A percentile compares a stretch with the other conserved stretches of the same genome.
Evolutionary conservation across 2,888 invertebrate species (phyloP).

Genomic region (Nudaria mundana): DNA sequence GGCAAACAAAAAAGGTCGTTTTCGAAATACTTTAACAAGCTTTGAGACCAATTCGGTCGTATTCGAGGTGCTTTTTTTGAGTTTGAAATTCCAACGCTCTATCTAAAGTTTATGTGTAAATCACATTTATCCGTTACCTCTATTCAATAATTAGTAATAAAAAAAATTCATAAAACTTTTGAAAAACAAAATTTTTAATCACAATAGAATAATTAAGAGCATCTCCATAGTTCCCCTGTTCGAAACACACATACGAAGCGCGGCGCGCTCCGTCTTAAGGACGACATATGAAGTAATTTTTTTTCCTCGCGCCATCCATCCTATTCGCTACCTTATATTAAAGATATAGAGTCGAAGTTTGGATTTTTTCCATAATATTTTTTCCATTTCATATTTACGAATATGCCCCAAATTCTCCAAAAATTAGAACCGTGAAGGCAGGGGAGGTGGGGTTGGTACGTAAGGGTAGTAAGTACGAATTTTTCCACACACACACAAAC

Average conservation of each 20-base stretch:
- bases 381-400: slow-evolving; percentile 83
- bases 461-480: slow-evolving; percentile 54
- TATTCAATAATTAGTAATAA: background rate
- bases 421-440: slow-evolving; percentile 82
- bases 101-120: too few relatives aligned
- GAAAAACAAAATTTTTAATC: too few relatives aligned
- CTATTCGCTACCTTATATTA: slow-evolving; percentile 44
- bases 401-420: slow-evolving; percentile 82
- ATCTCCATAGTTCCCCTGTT: slow-evolving; percentile 47
- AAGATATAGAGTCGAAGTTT: slow-evolving; percentile 44
- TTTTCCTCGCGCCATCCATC: slow-evolving; percentile 60
- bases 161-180: too few relatives aligned
- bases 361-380: slow-evolving; percentile 70
- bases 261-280: slow-evolving; percentile 80
- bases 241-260: slow-evolving; percentile 77
- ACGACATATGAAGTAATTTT: slow-evolving; percentile 82
- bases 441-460: slow-evolving; percentile 48
- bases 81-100: too few relatives aligned
- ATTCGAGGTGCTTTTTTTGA: too few relatives aligned
- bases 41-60: too few relatives aligned
- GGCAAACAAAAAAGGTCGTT: too few relatives aligned
- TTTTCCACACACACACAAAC: slow-evolving; percentile 43
- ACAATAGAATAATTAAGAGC: slow-evolving; percentile 27
- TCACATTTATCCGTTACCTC: too few relatives aligned
- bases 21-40: too few relatives aligned